Evolutionary conservation across 1,140 invertebrate genomes (phyloP), one percentile per base, ranked within the genome.

Genomic region (Trigoniulus corallinus): DNA sequence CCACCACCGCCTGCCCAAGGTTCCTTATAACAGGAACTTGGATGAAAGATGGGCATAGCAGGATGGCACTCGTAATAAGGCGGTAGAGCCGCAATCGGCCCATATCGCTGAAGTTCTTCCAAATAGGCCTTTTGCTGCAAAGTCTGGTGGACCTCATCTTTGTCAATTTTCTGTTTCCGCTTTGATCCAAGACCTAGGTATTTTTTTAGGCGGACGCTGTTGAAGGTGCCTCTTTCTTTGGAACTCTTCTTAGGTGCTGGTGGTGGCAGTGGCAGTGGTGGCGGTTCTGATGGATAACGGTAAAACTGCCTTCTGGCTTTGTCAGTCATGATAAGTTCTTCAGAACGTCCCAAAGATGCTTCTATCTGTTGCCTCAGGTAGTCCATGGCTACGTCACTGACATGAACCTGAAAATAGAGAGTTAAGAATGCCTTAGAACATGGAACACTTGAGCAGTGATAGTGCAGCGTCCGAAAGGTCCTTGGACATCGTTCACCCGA

Each of bases 181-280:
- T 40, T 50, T 4, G 21, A 23, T 4, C 21, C 21, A 3, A 50
- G n/a, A 4, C 48, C 48, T 3, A 50, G 24, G 22, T 50, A 50
- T 42, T 50, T 50, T 22, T 25, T 15, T 4, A 50, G 22, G 2
- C 48, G 48, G 22, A 50, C 34, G 7, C 25, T 50, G 22, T 50
- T 50, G 23, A 50, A 50, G 3, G 48, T 50, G 2, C 48, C 48
- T 7, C 29, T 7, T 15, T 34, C 29, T 15, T 34, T 34, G 29
- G 29, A 15, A 34, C 15, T 34, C 15, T 15, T 34, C 15, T 34
- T 34, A 7, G 7, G 7, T 7, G 29, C 29, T 15, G 29, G 15
- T 34, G 29, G 15, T 7, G 29, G 29, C 7, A 34, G 7, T 34
- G 29, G 7, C n/a, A n/a, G n/a, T n/a, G n/a, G n/a, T n/a, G n/a